These are phyloP conservation scores for Drosophila meridionalis DNA, from an alignment of 2,888 invertebrate species.

Conservation along the genomic window DNA sequence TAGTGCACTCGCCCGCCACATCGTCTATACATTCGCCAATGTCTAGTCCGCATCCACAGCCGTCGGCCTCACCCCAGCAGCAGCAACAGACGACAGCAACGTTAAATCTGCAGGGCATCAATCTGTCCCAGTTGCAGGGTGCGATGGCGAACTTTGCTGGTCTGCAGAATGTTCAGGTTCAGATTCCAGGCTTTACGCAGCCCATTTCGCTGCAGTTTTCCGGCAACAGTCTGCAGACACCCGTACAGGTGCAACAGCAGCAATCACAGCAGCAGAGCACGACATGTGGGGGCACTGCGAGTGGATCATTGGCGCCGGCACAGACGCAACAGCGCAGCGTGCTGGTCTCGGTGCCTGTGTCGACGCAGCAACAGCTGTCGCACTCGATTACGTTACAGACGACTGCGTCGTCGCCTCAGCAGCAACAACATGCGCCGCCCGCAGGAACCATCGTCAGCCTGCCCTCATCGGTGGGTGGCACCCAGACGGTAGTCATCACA, in stretches of 20 bases:
- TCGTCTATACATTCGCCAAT: constrained; percentile 86
- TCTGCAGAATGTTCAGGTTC: constrained; percentile 90
- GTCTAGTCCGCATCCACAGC: constrained; percentile 87
- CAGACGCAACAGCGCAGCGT: constrained; percentile 86
- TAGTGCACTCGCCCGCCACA: constrained; percentile 84
- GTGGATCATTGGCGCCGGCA: constrained; percentile 43
- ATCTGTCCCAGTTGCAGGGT: constrained; percentile 89
- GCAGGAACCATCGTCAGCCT: constrained; percentile 86
- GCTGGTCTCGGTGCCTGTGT: constrained; percentile 89
- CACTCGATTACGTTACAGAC: constrained; percentile 81
- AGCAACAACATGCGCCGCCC: constrained; percentile 80
- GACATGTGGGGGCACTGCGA: constrained; percentile 27
- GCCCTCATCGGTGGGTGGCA: constrained; percentile 79
- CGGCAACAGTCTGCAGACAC: constrained; percentile 86
- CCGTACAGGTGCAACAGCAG: constrained; percentile 65
- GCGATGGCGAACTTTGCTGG: constrained; percentile 87
- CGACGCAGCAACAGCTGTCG: constrained; percentile 82
- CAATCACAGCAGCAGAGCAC: constrained; percentile 54
- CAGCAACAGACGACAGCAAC: constrained; percentile 85
- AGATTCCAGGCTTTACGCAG: constrained; percentile 93
- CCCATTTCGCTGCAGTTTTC: constrained; percentile 93
- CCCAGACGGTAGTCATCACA: constrained; percentile 85
- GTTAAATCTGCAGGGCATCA: constrained; percentile 89
- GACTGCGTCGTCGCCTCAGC: constrained; percentile 77
- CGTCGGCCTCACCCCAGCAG: constrained; percentile 84